Base-by-base conservation (phyloP, 2,888 invertebrate genomes). In the Dastarcus helophoroides region DNA sequence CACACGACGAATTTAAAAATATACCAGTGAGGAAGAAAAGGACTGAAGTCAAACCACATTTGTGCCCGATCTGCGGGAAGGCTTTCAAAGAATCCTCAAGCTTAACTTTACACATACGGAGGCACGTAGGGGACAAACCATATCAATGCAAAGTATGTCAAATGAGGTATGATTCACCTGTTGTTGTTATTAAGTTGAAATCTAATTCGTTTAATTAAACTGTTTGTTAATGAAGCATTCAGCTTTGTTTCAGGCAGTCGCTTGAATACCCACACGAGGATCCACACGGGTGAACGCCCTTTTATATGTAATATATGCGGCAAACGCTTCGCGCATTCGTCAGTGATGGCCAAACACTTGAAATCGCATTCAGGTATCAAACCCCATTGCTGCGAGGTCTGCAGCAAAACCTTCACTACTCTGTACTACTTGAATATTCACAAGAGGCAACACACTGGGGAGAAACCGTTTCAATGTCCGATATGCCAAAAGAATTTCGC, bases 21-120 rank as follows among this genome's bases (percentile, higher is more conserved):
- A 1, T 27, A 6, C 38, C 37, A 24, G 33, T 34, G 14, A 30
- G 19, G 10, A 33, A 31, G 11, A 34, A 32, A 16, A 38, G 35
- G 19, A 11, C 22, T 2, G 37, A 38, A 23, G 33, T 39, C 5
- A 46, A 38, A 22, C 39, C 41, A 12, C 39, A 52, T 42, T 35
- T 54, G 27, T 55, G 54, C 38, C 43, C 46, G 12, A 44, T 46
- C 6, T 55, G 55, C 41, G 54, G 53, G 11, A 53, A 50, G 42
- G 45, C 45, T 13, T 55, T 53, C 26, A 47, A 46, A 27, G 45
- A 48, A 33, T 47, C 46, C n/a, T 46, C 44, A 7, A 48, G 45
- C 30, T 43, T 53, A 35, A 51, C 48, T 4, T 41, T 50, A 10
- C 55, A 55, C 33, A 29, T 50, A 10, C 42, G 49, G 29, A 37